Evolutionary conservation across 1,140 invertebrate genomes (phyloP), one percentile per base, ranked within the genome.

Genomic region (Drosophila asahinai): DNA sequence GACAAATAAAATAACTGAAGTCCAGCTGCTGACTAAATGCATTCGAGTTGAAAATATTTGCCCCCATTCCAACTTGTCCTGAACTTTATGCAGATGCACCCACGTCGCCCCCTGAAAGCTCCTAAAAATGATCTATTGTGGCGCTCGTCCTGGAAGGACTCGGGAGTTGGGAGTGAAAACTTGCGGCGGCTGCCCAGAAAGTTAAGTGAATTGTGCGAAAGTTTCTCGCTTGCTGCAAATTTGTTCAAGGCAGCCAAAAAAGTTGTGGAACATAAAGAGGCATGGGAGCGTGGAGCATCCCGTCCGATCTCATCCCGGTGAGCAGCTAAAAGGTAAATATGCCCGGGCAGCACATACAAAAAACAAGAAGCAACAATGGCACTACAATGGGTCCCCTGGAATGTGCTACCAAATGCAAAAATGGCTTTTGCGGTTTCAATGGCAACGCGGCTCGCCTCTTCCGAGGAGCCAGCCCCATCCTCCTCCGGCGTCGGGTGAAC

Each of bases 121-220:
- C 58, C 30, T 22, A 43, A 42, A 77, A 78, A 81, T 86, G 78
- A 86, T 86, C 82, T 82, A 86, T 86, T 86, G 83, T 86, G 43
- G 11, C 45, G 48, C 45, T n/a, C 36, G 43, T 57, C 15, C 49
- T 58, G 40, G 38, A 25, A 49, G 48, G 19, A 40, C 42, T 33
- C 25, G 63, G 43, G 57, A 77, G 61, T 63, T 54, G 51, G 52
- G 61, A 77, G 52, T 71, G 68, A 25, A 74, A 89, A 87, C 84
- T 84, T 89, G 86, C 57, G 77, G 66, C 65, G 65, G 60, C 68
- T 71, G 78, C 65, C 60, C 86, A 77, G 54, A 90, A 90, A 90
- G 86, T 90, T 90, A 90, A 90, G 86, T 90, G 86, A 90, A 90
- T 90, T 90, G 86, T 91, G 86, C 65, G 71, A 90, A 80, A 90